Evolutionary conservation across 1,140 invertebrate genomes (phyloP), one percentile per base, ranked within the genome.

Genomic region (Tachypleus tridentatus): DNA sequence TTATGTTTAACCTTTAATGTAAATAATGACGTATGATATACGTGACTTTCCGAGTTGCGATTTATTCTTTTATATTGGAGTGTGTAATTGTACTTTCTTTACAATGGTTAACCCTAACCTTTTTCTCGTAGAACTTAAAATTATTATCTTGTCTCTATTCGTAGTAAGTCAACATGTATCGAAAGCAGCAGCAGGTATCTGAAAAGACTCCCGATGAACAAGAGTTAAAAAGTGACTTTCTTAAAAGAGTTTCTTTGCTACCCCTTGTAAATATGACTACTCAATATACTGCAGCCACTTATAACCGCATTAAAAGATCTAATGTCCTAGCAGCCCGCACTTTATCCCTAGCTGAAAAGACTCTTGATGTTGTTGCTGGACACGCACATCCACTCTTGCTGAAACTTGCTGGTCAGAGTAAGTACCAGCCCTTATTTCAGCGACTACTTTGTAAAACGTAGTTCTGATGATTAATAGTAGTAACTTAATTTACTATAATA

Each of bases 371-470:
- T 52, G 64, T 64, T 4, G 65, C 60, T 10, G 67, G 60, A 6
- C 62, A 66, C 47, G 69, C 69, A 0, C 63, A 65, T 49, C 69
- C 69, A 4, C 63, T 70, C 4, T 67, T 70, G 0, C 11, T 62
- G 7, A 70, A 68, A 52, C 64, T 70, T 29, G 67, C 64, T n/a
- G 66, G 63, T 47, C 69, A 64, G 50, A 68, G 66, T 66, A 58
- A 70, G 68, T 58, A 7, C 29, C 29, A 29, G 29, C 29, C 29
- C 29, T 29, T 29, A 29, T 29, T 29, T 29, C 29, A 2, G 29
- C 29, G 29, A 29, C 29, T 29, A 29, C 0, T 1, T 2, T 29
- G 0, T 29, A 29, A 29, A 29, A 29, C 29, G 29, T 29, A 29
- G 29, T 29, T 29, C 29, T 29, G 2, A 29, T 29, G 29, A 29